Conservation (phyloP, 2,888 invertebrate species). For the Neelides folsomi region DNA sequence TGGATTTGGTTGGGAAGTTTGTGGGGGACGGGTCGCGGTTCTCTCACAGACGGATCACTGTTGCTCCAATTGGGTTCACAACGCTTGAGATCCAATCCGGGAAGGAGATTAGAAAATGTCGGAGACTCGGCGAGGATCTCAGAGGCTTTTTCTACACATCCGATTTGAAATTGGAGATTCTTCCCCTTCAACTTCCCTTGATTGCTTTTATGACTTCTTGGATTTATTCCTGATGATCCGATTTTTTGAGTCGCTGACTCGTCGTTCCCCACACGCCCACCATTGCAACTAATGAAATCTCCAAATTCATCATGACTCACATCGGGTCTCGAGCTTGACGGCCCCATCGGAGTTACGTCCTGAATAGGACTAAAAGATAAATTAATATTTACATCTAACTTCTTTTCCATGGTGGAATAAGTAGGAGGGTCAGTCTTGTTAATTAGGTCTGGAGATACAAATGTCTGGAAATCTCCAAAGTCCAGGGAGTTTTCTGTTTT, state of each 20-base stretch:
- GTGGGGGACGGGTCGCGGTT: background rate
- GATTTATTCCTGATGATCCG: background rate
- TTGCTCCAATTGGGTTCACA: too few relatives aligned
- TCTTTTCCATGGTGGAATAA: background rate
- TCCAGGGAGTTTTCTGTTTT: conserved; percentile 15
- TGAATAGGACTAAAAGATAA: background rate
- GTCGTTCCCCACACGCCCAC: background rate
- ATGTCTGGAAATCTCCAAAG: conserved; percentile 32
- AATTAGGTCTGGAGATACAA: conserved; percentile 4
- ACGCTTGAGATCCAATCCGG: too few relatives aligned
- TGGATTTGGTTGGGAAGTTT: conserved; percentile 6
- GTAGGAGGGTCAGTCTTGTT: background rate
- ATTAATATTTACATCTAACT: background rate
- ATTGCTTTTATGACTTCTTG: conserved; percentile 3
- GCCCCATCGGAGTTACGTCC: background rate
- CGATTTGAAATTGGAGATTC: conserved; percentile 6
- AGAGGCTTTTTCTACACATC: conserved; percentile 8
- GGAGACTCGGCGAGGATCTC: conserved; percentile 10
- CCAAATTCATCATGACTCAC: conserved; percentile 23
- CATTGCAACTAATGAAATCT: conserved; percentile 24
- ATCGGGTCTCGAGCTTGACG: background rate
- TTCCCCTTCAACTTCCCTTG: conserved; percentile 2
- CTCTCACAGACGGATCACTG: background rate
- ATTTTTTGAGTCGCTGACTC: conserved; percentile 8
- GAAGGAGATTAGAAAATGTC: conserved; percentile 2